Percentiles rank a stretch among this genome's conserved stretches.
phyloP scores from a whole-genome alignment of 2,113 vertebrate species.

The Sus scrofa region T2T-Sscrofa CM000812.6:55857001-55857500 shows the following conservation, averaged over 20 bases:
- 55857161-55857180: neutral
- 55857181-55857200: neutral
- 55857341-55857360: neutral
- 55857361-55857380: slow-evolving; percentile 12
- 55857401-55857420: neutral
- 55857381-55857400: neutral
- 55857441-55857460: neutral
- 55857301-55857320: neutral
- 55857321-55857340: neutral
- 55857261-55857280: slow-evolving; percentile 31
- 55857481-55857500: neutral
- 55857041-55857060: slow-evolving; percentile 22
- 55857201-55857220: neutral
- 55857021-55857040: slow-evolving; percentile 34
- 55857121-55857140: neutral
- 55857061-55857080: neutral
- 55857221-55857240: neutral
- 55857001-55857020: neutral
- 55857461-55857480: slow-evolving; percentile 10
- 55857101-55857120: neutral
- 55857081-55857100: slow-evolving; percentile 12
- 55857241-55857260: neutral
- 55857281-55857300: neutral
- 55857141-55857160: neutral
- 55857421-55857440: neutral